Evolutionary conservation across 92 coral and sea anemone genomes (phyloP).

Genomic region (Umimayanthus chanpuru): DNA sequence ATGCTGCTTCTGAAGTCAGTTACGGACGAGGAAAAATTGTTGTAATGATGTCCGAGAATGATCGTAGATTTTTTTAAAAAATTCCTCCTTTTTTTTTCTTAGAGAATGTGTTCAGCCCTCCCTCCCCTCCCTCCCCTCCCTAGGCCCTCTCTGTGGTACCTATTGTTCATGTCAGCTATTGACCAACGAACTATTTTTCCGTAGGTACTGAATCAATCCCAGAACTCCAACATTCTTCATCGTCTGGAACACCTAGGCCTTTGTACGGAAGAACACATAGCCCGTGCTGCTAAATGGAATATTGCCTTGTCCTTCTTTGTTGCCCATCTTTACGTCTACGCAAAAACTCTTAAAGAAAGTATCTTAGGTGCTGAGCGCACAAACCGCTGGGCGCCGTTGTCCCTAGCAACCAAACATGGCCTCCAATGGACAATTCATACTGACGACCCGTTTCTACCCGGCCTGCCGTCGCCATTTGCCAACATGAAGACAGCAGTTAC

Average conservation of each 20-base stretch:
- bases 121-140: no score
- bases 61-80: no score
- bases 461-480: conserved; percentile 50
- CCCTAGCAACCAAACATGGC: conserved; percentile 58
- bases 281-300: conserved; percentile 55
- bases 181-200: neutral
- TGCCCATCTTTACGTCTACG: conserved; percentile 67
- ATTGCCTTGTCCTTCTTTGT: conserved; percentile 74
- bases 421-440: conserved; percentile 68
- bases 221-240: conserved; percentile 48
- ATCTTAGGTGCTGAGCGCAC: conserved; percentile 71
- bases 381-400: conserved; percentile 74
- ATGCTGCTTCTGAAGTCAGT: no score
- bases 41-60: no score
- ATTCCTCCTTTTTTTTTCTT: no score
- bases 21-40: no score
- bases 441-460: conserved; percentile 54
- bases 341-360: conserved; percentile 37
- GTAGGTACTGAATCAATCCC: neutral
- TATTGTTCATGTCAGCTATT: neutral
- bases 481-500: conserved; percentile 58
- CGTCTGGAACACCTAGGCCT: conserved; percentile 71
- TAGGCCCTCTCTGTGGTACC: no score
- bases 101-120: no score
- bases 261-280: conserved; percentile 47